Evolutionary conservation across 2,888 invertebrate genomes (phyloP).

Genomic region (Lithophane ornitopus): DNA sequence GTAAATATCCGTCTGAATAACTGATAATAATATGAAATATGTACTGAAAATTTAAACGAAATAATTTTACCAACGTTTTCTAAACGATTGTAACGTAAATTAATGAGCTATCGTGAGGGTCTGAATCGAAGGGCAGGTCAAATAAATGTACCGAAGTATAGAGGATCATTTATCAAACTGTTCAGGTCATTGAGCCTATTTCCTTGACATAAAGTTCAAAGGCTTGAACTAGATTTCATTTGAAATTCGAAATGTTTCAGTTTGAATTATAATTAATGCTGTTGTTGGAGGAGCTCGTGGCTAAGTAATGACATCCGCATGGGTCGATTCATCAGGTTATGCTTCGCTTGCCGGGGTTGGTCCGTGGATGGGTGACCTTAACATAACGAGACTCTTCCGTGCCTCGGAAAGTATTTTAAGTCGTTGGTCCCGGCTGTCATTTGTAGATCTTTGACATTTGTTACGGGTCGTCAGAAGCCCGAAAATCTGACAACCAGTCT

Average conservation of each 20-base stretch:
- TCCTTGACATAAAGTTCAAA: slow-evolving; percentile 42
- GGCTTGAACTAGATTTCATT: slow-evolving; percentile 35
- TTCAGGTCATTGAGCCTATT: slow-evolving; percentile 48
- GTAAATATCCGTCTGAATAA: neutral
- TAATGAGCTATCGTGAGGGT: slow-evolving; percentile 31
- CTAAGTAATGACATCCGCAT: too few relatives aligned
- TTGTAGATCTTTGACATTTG: too few relatives aligned
- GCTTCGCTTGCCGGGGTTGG: too few relatives aligned
- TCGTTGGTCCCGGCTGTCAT: too few relatives aligned
- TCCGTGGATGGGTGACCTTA: too few relatives aligned
- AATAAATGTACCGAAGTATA: slow-evolving; percentile 42
- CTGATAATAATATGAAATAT: neutral
- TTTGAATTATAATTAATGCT: slow-evolving; percentile 21
- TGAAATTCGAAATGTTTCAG: slow-evolving; percentile 34
- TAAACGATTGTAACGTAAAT: slow-evolving; percentile 37
- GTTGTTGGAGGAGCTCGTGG: slow-evolving; percentile 6
- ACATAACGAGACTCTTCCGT: too few relatives aligned
- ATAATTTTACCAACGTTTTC: slow-evolving; percentile 22
- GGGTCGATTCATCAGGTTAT: too few relatives aligned
- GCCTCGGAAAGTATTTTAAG: too few relatives aligned
- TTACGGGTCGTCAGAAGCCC: too few relatives aligned
- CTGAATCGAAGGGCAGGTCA: slow-evolving; percentile 35
- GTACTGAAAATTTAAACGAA: slow-evolving; percentile 10
- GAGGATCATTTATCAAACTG: slow-evolving; percentile 49
- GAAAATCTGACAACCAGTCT: too few relatives aligned